These are phyloP conservation scores for Drosophila sucinea DNA, from an alignment of 1,140 invertebrate genomes.

Conservation along the genomic window DNA sequence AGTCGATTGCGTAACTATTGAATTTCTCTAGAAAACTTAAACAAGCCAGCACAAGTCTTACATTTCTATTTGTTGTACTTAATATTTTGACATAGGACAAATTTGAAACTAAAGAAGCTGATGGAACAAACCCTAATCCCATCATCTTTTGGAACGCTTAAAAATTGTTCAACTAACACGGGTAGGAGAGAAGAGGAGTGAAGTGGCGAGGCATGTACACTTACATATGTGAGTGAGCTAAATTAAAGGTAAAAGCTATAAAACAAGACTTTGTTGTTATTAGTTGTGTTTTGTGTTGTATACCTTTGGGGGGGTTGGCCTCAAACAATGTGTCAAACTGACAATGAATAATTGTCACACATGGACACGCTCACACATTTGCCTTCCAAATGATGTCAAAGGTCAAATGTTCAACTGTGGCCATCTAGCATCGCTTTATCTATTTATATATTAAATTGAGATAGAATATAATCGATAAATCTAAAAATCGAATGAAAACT, in stretches of 20 bases:
- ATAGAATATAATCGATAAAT: no score
- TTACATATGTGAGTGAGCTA: no score
- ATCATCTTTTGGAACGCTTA: background rate
- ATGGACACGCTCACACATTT: background rate
- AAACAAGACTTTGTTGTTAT: background rate
- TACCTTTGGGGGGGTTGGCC: background rate
- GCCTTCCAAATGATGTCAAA: no score
- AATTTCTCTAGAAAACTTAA: no score
- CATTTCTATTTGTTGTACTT: background rate
- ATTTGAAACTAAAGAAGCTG: background rate
- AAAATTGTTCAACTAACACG: background rate
- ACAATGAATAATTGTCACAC: background rate
- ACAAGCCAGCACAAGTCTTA: background rate
- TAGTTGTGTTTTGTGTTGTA: background rate
- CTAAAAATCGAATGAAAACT: no score
- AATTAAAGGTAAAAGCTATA: background rate
- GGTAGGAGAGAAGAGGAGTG: background rate
- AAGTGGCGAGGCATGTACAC: background rate
- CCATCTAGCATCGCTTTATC: no score
- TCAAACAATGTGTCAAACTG: background rate
- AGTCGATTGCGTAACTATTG: no score
- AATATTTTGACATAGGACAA: background rate
- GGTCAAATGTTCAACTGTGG: no score
- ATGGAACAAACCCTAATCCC: background rate
- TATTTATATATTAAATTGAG: no score